phyloP scores from a whole-genome alignment of 2,797 vertebrate genomes.

The Anas bahamensis region DNA sequence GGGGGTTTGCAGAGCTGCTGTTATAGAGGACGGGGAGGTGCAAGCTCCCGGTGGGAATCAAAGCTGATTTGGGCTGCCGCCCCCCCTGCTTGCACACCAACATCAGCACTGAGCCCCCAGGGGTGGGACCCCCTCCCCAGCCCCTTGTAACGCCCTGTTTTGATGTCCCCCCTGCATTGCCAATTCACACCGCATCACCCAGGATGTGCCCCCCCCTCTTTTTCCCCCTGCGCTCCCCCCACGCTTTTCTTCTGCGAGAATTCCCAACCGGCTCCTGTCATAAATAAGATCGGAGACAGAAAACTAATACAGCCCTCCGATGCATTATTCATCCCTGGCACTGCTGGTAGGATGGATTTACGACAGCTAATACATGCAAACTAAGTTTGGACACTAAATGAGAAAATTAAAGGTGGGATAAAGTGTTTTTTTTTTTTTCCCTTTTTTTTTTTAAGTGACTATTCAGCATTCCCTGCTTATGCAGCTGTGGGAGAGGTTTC shows the following conservation, averaged over 20 bases:
- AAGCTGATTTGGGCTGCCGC: not conserved
- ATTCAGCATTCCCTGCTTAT: not conserved
- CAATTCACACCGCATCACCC: constrained; percentile 47
- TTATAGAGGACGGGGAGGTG: not conserved
- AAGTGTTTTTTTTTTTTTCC: not conserved
- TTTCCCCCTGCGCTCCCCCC: not conserved
- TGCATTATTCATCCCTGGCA: constrained; percentile 75
- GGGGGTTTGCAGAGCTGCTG: not conserved
- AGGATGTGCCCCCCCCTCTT: not conserved
- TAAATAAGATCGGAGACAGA: constrained; percentile 75
- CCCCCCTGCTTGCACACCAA: not conserved
- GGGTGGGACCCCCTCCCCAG: not conserved
- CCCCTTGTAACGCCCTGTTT: not conserved
- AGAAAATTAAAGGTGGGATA: constrained; percentile 58
- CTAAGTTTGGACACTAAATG: constrained; percentile 68
- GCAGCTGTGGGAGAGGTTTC: not conserved
- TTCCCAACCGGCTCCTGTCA: constrained; percentile 71
- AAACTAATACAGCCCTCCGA: constrained; percentile 66
- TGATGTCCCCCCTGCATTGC: not conserved
- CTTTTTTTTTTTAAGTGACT: not conserved
- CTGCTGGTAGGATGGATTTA: constrained; percentile 62
- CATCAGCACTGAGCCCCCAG: not conserved
- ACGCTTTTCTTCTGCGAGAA: constrained; percentile 28
- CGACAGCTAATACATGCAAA: constrained; percentile 75
- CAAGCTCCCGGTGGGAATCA: not conserved